These are phyloP conservation scores for Sphaeridia pumilis DNA, from an alignment of 2,888 invertebrate genomes.

Conservation along the genomic window DNA sequence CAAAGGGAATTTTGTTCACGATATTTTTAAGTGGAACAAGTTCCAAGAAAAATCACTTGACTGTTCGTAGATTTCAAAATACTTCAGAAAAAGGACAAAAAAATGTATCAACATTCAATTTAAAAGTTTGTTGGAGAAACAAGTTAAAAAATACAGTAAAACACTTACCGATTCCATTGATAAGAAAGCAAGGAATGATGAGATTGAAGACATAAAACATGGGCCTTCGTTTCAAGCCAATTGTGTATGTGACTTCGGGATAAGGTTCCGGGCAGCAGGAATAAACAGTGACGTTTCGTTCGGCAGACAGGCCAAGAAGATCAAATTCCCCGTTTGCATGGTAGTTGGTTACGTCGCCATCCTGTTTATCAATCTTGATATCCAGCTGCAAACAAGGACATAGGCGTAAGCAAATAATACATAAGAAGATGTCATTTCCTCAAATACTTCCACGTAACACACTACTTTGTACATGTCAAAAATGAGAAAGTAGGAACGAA, in stretches of 20 bases:
- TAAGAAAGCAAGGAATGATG: conserved; percentile 70
- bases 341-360: conserved; percentile 76
- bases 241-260: conserved; percentile 67
- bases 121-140: too few relatives aligned
- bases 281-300: conserved; percentile 61
- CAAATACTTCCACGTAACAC: not conserved
- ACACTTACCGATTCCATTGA: conserved; percentile 65
- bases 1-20: too few relatives aligned
- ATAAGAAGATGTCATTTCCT: too few relatives aligned
- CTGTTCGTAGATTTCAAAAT: too few relatives aligned
- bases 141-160: too few relatives aligned
- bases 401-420: not conserved
- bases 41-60: too few relatives aligned
- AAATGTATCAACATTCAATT: too few relatives aligned
- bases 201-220: conserved; percentile 78
- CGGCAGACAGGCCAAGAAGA: conserved; percentile 61
- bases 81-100: too few relatives aligned
- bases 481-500: not conserved
- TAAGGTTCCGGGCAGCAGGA: conserved; percentile 51
- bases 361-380: conserved; percentile 60
- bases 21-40: too few relatives aligned
- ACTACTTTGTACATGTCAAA: not conserved
- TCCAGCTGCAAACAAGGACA: conserved; percentile 49
- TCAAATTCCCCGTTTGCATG: conserved; percentile 87
- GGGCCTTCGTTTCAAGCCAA: conserved; percentile 60